phyloP scores from a whole-genome alignment of 2,113 vertebrate genomes.

The Protobothrops flavoviridis region DNA sequence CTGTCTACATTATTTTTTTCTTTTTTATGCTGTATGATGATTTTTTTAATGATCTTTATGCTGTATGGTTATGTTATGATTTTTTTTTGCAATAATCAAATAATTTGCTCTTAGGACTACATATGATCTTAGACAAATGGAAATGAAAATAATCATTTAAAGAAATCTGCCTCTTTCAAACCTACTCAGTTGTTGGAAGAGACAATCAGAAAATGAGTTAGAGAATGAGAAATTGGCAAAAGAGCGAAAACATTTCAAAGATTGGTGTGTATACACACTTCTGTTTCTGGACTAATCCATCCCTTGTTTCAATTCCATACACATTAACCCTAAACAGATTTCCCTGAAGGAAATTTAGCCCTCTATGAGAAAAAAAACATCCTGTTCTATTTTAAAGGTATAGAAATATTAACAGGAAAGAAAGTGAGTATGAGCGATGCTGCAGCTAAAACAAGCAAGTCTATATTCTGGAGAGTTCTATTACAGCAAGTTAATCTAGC shows the following conservation, averaged over 20 bases:
- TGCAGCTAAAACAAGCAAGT: background rate
- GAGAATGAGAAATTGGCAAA: background rate
- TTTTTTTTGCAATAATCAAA: background rate
- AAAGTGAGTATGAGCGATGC: background rate
- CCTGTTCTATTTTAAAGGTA: background rate
- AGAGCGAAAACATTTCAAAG: background rate
- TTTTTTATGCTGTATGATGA: background rate
- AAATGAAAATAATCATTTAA: background rate
- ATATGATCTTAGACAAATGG: background rate
- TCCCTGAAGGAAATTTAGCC: background rate
- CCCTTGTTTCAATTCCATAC: background rate
- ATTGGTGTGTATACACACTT: background rate
- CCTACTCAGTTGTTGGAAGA: background rate
- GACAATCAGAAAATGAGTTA: background rate
- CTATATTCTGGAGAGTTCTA: conserved; percentile 19
- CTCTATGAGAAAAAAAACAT: background rate
- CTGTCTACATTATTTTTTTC: background rate
- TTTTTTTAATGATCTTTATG: background rate
- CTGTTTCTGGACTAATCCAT: background rate
- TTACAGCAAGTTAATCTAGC: background rate
- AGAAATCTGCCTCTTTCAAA: background rate
- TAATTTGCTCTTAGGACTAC: background rate
- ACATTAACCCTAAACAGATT: background rate
- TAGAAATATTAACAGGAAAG: background rate
- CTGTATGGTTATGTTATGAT: background rate